Conservation (phyloP, 2,113 vertebrate species). For the Oreochromis tanganicae region DNA sequence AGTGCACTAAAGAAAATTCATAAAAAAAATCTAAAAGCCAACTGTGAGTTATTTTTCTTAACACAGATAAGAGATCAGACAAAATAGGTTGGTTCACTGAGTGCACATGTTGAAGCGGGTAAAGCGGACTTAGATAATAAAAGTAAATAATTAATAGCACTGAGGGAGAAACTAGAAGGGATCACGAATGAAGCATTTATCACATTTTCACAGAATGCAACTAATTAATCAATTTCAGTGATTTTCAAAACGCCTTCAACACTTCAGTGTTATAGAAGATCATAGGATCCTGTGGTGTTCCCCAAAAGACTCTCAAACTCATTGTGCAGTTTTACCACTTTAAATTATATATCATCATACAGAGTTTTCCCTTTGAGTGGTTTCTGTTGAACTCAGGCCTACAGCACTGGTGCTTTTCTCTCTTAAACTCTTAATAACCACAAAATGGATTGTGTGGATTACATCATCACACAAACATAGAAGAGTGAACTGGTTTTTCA, state of each 20-base stretch:
- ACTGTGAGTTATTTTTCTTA: not conserved
- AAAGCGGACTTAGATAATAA: not conserved
- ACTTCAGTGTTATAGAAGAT: not conserved
- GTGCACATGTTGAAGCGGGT: not conserved
- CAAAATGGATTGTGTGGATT: not conserved
- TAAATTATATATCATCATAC: not conserved
- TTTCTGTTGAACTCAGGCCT: not conserved
- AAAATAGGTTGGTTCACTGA: not conserved
- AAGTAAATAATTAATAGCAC: slow-evolving; percentile 4
- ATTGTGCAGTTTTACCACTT: not conserved
- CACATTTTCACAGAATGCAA: not conserved
- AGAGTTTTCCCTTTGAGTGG: not conserved
- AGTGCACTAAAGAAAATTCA: not conserved
- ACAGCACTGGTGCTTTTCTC: not conserved
- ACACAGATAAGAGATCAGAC: not conserved
- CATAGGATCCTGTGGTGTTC: not conserved
- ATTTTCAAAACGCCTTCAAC: not conserved
- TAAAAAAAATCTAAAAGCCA: not conserved
- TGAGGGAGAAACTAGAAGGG: not conserved
- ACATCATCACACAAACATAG: not conserved
- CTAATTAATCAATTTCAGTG: not conserved
- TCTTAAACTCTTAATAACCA: not conserved
- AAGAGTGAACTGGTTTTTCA: not conserved
- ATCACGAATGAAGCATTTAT: not conserved
- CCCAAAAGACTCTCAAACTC: not conserved